Conservation (phyloP, 2,888 invertebrate species). For the Torymus auratus region DNA sequence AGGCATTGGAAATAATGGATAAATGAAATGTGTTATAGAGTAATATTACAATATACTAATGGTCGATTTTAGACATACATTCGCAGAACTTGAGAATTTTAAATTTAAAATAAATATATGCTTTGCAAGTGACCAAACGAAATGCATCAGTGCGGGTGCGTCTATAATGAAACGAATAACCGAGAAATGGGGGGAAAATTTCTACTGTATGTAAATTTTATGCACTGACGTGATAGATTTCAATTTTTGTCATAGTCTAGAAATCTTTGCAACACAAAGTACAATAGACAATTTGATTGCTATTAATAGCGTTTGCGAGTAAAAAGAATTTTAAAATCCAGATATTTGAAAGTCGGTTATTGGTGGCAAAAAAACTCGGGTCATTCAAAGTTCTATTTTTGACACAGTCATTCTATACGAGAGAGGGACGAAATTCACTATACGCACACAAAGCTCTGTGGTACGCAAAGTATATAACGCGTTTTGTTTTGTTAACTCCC, state of each 20-base stretch:
- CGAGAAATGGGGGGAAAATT: neutral
- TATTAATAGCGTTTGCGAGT: constrained; percentile 25
- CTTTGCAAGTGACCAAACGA: too few species aligned
- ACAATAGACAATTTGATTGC: constrained; percentile 39
- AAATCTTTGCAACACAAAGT: neutral
- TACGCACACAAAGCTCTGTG: too few species aligned
- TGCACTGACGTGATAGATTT: constrained; percentile 6
- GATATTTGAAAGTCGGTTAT: neutral
- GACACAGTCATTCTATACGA: neutral
- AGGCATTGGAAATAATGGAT: too few species aligned
- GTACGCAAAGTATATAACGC: too few species aligned
- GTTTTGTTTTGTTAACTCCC: neutral
- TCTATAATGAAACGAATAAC: neutral
- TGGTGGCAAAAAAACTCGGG: constrained; percentile 9
- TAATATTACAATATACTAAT: too few species aligned
- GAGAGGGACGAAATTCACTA: too few species aligned
- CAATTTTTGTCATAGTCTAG: constrained; percentile 1
- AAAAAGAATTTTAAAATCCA: constrained; percentile 11
- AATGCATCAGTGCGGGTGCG: too few species aligned
- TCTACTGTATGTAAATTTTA: neutral
- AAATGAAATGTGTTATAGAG: too few species aligned
- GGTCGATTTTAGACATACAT: too few species aligned
- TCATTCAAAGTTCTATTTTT: constrained; percentile 41
- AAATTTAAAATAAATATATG: too few species aligned
- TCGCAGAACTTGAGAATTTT: too few species aligned